Percentiles rank a stretch among this genome's conserved stretches.
phyloP scores from a whole-genome alignment of 1,140 invertebrate species.

The Cardiocondyla obscurior region DNA sequence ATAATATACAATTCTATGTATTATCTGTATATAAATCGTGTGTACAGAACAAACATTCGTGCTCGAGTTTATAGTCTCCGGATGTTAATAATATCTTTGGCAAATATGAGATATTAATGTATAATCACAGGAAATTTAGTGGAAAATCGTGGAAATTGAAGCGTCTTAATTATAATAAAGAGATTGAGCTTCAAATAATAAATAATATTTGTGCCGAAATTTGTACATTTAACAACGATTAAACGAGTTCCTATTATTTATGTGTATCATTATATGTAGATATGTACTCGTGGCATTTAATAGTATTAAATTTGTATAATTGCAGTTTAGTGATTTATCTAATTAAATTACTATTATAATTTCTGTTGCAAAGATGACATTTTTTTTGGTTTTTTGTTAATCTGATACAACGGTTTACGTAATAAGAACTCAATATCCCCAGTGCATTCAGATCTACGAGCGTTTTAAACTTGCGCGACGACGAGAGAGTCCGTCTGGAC shows the following conservation, averaged over 20 bases:
- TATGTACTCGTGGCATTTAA: too few species aligned
- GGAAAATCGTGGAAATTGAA: not conserved
- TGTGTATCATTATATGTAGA: too few species aligned
- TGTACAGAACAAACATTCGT: not conserved
- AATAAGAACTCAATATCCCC: not conserved
- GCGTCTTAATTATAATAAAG: not conserved
- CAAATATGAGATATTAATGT: not conserved
- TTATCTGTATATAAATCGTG: not conserved
- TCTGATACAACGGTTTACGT: not conserved
- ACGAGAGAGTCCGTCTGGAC: not conserved
- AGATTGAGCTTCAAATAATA: not conserved
- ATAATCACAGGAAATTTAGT: not conserved
- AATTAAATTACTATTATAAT: not conserved
- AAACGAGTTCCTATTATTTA: not conserved
- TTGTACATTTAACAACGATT: not conserved
- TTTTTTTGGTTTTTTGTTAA: not conserved
- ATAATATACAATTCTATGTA: not conserved
- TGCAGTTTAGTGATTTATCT: not conserved
- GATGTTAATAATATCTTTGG: not conserved
- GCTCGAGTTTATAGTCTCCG: not conserved
- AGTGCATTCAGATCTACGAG: constrained; percentile 7
- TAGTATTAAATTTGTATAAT: not conserved
- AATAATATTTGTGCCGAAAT: not conserved
- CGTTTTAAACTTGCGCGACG: not conserved
- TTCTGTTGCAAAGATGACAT: not conserved